Evolutionary conservation across 2,888 invertebrate genomes (phyloP).

Genomic region (Tortrix viridana): DNA sequence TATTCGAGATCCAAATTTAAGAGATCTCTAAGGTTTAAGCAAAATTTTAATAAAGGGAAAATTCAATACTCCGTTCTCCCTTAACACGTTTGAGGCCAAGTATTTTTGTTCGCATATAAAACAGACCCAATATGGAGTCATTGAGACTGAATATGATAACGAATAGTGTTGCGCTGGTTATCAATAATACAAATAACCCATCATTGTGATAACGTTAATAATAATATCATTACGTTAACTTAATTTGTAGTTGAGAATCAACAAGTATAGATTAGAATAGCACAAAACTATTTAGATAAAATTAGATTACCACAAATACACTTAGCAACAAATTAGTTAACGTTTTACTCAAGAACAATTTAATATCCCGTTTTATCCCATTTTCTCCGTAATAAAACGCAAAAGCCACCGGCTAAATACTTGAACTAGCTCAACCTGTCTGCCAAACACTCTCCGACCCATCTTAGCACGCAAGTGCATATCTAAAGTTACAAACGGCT

Average conservation of each 20-base stretch:
- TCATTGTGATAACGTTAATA: not conserved
- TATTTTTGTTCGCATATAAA: too few species aligned
- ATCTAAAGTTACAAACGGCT: conserved; percentile 24
- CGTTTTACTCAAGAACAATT: too few species aligned
- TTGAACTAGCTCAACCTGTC: not conserved
- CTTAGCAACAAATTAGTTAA: too few species aligned
- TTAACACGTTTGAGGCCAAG: too few species aligned
- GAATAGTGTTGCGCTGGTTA: conserved; percentile 3
- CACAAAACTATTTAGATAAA: too few species aligned
- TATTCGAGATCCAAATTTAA: conserved; percentile 1
- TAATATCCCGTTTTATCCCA: not conserved
- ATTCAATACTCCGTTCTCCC: conserved; percentile 7
- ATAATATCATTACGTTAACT: too few species aligned
- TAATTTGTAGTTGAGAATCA: too few species aligned
- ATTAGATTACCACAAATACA: too few species aligned
- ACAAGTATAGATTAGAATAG: too few species aligned
- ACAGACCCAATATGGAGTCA: too few species aligned
- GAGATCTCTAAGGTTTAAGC: conserved; percentile 20
- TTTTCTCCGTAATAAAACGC: not conserved
- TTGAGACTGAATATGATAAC: not conserved
- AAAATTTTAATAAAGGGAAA: conserved; percentile 5
- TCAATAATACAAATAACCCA: conserved; percentile 5
- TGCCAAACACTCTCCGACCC: conserved; percentile 3
- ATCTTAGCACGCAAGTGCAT: conserved; percentile 26
- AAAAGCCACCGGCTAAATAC: not conserved